A percentile compares a stretch with the other conserved stretches of the same genome.
Evolutionary conservation across 2,113 vertebrate genomes (phyloP).

Genomic region (Otolemur garnettii): DNA sequence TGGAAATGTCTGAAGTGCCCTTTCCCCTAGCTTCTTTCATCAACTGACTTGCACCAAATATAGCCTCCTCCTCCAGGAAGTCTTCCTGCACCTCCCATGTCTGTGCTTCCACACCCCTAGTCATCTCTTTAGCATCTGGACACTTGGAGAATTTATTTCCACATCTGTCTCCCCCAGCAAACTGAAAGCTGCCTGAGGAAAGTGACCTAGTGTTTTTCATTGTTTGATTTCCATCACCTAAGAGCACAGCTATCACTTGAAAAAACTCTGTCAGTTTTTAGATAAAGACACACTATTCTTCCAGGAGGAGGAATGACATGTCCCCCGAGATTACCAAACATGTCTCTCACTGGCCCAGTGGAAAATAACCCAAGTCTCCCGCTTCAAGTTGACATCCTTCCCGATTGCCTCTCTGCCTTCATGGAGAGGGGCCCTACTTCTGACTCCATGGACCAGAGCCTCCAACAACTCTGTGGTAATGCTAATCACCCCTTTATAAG

Average conservation of each 20-base stretch:
- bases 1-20: not conserved
- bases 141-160: not conserved
- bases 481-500: not conserved
- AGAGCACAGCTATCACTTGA: not conserved
- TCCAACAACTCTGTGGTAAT: not conserved
- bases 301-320: not conserved
- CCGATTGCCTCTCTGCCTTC: not conserved
- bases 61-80: constrained; percentile 19
- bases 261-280: not conserved
- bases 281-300: not conserved
- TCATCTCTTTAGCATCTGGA: not conserved
- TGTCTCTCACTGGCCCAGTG: not conserved
- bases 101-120: rapidly evolving
- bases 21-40: not conserved
- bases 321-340: not conserved
- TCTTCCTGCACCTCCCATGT: not conserved
- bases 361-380: not conserved
- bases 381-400: not conserved
- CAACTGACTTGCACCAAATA: not conserved
- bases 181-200: not conserved
- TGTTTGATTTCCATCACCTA: not conserved
- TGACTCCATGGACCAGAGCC: not conserved
- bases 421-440: rapidly evolving
- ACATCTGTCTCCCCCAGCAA: not conserved
- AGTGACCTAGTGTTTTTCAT: not conserved